Base-by-base conservation (phyloP, 2,113 vertebrate genomes). In the Stegostoma tigrinum region DNA sequence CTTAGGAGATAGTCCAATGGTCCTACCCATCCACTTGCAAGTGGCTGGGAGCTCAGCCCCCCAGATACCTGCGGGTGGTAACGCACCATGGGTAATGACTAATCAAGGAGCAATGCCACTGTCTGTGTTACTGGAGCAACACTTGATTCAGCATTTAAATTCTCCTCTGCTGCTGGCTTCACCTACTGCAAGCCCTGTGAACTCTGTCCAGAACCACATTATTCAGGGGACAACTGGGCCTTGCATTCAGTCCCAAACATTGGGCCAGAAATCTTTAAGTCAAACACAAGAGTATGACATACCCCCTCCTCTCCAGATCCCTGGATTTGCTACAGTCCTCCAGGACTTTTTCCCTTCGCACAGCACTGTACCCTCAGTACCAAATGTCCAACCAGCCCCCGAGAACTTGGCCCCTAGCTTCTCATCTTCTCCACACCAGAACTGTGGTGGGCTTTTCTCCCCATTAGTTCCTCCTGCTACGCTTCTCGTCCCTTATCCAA, bases 11-110 rank as follows among this genome's bases (percentile, higher is more conserved):
- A 99, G 98, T 96, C 98, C 99, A 0, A 98, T 99, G 85, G 98
- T 99, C 96, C 97, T 99, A 97, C 99, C 99, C 95, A 99, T 99
- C 93, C 98, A 99, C 96, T 98, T 99, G 96, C 99, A 99, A 97
- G 98, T 99, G 87, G 98, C 98, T 0, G 98, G 98, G 64, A 98
- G 98, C 4, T 96, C 98, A 0, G 97, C 97, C 0, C 97, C 99
- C 0, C 98, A 98, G 97, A 97, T 99, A 91, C 97, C 98, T 0
- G 97, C 98, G 34, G 97, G 98, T 64, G 97, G 97, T 30, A 97
- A 98, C 15, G 97, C 98, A 0, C 98, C 99, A 0, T 99, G 99
- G 45, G 97, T 99, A 95, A 98, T 99, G 97, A 98, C 99, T 0
- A 98, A 98, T 2, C 98, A 99, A 96, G 99, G 98, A 68, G 98